These are phyloP conservation scores for Delphinapterus leucas DNA, from an alignment of 2,113 vertebrate species.

Conservation along the genomic window DNA sequence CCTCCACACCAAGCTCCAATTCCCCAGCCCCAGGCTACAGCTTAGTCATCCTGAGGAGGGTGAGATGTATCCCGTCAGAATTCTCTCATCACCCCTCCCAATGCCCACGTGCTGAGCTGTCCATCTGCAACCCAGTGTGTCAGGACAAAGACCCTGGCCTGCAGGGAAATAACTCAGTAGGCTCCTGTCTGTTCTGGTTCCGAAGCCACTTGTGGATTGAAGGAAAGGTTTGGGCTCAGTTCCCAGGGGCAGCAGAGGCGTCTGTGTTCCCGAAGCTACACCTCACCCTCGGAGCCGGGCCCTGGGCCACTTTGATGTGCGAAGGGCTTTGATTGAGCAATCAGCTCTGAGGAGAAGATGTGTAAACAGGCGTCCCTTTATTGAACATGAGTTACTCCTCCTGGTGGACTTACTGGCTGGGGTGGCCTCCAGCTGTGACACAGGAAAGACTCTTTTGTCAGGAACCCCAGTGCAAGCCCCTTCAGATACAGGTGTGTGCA, in stretches of 20 bases:
- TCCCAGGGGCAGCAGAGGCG: neutral
- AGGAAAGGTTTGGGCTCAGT: neutral
- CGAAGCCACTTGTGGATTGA: neutral
- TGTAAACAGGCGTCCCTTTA: neutral
- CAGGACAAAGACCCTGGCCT: neutral
- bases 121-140: neutral
- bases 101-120: rapidly evolving
- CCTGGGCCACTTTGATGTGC: neutral
- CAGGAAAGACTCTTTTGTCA: neutral
- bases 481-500: rapidly evolving
- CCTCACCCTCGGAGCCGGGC: rapidly evolving
- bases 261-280: rapidly evolving
- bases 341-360: neutral
- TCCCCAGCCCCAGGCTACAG: neutral
- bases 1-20: rapidly evolving
- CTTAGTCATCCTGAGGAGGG: neutral
- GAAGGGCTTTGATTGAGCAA: neutral
- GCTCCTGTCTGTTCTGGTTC: neutral
- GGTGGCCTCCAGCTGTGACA: neutral
- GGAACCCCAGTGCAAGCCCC: rapidly evolving
- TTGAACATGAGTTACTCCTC: neutral
- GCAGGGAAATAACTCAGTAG: rapidly evolving
- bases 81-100: neutral
- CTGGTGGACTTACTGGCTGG: neutral
- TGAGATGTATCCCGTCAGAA: neutral